Percentiles rank a stretch among this genome's conserved stretches.
Evolutionary conservation across 2,888 invertebrate species (phyloP).

Genomic region (Metallyticus violacea): DNA sequence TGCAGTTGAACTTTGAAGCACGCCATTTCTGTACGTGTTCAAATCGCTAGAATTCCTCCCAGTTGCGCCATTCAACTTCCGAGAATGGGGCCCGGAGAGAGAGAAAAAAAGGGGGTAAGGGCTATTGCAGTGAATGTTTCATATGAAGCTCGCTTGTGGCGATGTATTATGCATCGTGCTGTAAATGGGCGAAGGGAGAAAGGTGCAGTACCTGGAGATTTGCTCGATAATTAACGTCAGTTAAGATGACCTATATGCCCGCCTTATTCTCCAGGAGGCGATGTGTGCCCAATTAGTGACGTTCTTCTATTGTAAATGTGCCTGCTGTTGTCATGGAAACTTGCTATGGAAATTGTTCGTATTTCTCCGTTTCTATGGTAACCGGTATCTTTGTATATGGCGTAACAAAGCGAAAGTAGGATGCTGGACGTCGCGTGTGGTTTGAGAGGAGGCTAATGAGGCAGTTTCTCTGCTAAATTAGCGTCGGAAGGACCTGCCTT

Average conservation of each 20-base stretch:
- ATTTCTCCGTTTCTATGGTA: neutral
- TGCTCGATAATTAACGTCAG: conserved; percentile 6
- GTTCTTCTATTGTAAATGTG: neutral
- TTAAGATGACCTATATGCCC: conserved; percentile 4
- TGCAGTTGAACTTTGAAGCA: too few species aligned
- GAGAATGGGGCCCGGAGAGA: too few species aligned
- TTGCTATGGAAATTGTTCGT: neutral
- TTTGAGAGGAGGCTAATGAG: neutral
- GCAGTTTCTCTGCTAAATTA: neutral
- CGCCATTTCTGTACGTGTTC: too few species aligned
- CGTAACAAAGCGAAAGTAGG: too few species aligned
- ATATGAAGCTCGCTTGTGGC: neutral
- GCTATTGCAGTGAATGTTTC: neutral
- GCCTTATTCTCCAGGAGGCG: neutral
- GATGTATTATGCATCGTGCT: neutral
- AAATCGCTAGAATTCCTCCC: too few species aligned
- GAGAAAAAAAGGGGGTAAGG: too few species aligned
- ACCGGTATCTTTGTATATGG: too few species aligned
- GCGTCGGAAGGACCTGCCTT: neutral
- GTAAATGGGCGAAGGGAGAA: neutral
- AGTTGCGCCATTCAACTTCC: too few species aligned
- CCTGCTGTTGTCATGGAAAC: too few species aligned
- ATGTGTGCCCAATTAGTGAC: neutral
- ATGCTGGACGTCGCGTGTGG: too few species aligned
- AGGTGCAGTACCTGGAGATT: neutral